These are phyloP conservation scores for Drosophila tani DNA, from an alignment of 1,140 invertebrate species.

Conservation along the genomic window DNA sequence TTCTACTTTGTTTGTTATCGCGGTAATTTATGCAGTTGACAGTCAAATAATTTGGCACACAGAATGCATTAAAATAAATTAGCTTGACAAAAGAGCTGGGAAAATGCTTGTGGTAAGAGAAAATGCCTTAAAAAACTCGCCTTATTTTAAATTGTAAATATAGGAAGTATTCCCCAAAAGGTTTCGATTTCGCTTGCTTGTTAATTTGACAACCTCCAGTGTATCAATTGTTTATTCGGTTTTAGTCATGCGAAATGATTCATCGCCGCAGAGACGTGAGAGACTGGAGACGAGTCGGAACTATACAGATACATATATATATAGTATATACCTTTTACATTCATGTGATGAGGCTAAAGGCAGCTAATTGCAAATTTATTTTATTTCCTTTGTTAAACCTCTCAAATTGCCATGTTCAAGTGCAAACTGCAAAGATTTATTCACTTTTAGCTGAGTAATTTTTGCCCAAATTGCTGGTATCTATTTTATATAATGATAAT, in stretches of 20 bases:
- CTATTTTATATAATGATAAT: slow-evolving; percentile 3
- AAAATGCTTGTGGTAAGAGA: slow-evolving; percentile 5
- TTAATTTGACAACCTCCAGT: slow-evolving; percentile 16
- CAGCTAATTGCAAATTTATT: slow-evolving; percentile 58
- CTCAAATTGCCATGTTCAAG: slow-evolving; percentile 48
- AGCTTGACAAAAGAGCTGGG: slow-evolving; percentile 17
- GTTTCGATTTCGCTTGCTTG: slow-evolving; percentile 2
- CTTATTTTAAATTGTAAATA: slow-evolving; percentile 11
- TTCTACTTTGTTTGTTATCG: slow-evolving; percentile 18
- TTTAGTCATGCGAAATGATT: slow-evolving; percentile 57
- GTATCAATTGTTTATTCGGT: slow-evolving; percentile 17
- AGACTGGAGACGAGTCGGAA: slow-evolving; percentile 35
- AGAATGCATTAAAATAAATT: slow-evolving; percentile 53
- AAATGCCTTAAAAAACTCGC: not conserved
- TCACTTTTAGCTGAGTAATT: slow-evolving; percentile 20
- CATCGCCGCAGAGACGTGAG: slow-evolving; percentile 57
- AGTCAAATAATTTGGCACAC: slow-evolving; percentile 50
- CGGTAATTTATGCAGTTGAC: slow-evolving; percentile 57
- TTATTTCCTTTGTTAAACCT: slow-evolving; percentile 38
- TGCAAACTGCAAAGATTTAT: slow-evolving; percentile 44
- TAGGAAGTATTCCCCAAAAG: not conserved
- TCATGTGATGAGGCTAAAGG: slow-evolving; percentile 25
- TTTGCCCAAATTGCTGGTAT: slow-evolving; percentile 4
- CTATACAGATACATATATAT: slow-evolving; percentile 23
- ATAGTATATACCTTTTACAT: slow-evolving; percentile 14